Evolutionary conservation across 2,113 vertebrate species (phyloP).

Genomic region (Brienomyrus brachyistius): DNA sequence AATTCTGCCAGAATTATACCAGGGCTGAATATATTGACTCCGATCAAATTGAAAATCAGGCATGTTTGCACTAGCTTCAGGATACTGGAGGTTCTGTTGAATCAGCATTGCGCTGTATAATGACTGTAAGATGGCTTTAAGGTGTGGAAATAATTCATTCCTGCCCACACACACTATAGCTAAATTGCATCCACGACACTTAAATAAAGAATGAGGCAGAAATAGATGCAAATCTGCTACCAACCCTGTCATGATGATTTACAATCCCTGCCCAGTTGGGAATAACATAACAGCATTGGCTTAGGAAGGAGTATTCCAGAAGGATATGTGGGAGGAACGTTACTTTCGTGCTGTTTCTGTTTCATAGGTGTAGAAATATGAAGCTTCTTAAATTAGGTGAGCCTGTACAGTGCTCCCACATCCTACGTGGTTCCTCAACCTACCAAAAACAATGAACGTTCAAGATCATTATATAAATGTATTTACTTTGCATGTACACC

Average conservation of each 20-base stretch:
- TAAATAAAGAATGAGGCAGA: not conserved
- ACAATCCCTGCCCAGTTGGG: not conserved
- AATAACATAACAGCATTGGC: not conserved
- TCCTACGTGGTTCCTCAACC: not conserved
- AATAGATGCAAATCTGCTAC: conserved; percentile 3
- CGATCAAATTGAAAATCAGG: not conserved
- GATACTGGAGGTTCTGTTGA: not conserved
- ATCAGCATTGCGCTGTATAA: not conserved
- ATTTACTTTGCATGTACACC: not conserved
- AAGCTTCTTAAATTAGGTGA: not conserved
- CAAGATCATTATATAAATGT: not conserved
- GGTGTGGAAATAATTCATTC: not conserved
- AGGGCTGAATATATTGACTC: not conserved
- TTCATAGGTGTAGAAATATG: not conserved
- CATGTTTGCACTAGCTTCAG: not conserved
- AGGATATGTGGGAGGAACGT: not conserved
- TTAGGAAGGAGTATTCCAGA: not conserved
- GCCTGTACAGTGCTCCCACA: not conserved
- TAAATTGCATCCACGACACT: not conserved
- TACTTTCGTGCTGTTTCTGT: not conserved
- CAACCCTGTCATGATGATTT: not conserved
- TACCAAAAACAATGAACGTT: not conserved
- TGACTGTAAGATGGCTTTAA: conserved; percentile 1
- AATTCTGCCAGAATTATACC: not conserved
- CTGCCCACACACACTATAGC: not conserved